phyloP scores from a whole-genome alignment of 2,888 invertebrate species.

The Aplocera efformata region DNA sequence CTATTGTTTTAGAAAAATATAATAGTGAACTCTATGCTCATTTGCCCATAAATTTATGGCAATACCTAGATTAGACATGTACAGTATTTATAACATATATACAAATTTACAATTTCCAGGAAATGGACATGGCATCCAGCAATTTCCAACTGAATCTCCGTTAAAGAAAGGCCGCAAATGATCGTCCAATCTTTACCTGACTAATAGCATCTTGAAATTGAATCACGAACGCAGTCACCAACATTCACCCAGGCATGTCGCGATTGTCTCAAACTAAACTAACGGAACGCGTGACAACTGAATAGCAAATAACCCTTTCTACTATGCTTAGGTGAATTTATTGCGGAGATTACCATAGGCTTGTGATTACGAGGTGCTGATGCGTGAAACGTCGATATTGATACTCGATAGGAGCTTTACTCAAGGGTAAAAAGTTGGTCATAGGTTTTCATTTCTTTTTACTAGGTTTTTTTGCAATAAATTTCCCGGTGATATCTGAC shows the following conservation, averaged over 20 bases:
- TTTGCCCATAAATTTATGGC: no score
- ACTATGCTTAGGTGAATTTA: conserved; percentile 20
- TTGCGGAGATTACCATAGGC: conserved; percentile 38
- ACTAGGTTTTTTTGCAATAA: no score
- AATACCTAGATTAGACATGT: no score
- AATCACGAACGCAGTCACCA: conserved; percentile 19
- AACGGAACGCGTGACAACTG: conserved; percentile 23
- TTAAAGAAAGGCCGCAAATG: not conserved
- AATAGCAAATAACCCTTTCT: conserved; percentile 27
- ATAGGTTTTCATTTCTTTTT: conserved; percentile 5
- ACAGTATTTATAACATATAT: no score
- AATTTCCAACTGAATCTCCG: no score
- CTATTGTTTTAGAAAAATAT: no score
- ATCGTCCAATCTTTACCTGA: conserved; percentile 29
- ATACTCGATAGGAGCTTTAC: conserved; percentile 11
- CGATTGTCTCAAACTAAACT: conserved; percentile 14
- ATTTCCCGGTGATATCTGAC: no score
- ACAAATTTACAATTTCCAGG: no score
- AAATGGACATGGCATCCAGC: no score
- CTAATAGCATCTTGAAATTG: conserved; percentile 31
- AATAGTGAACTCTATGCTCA: no score
- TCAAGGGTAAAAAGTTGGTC: conserved; percentile 7
- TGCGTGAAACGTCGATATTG: conserved; percentile 18
- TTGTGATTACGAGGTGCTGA: conserved; percentile 30
- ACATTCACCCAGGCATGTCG: conserved; percentile 17